Conservation (phyloP, 2,888 invertebrate species). For the Drosophila barbarae region DNA sequence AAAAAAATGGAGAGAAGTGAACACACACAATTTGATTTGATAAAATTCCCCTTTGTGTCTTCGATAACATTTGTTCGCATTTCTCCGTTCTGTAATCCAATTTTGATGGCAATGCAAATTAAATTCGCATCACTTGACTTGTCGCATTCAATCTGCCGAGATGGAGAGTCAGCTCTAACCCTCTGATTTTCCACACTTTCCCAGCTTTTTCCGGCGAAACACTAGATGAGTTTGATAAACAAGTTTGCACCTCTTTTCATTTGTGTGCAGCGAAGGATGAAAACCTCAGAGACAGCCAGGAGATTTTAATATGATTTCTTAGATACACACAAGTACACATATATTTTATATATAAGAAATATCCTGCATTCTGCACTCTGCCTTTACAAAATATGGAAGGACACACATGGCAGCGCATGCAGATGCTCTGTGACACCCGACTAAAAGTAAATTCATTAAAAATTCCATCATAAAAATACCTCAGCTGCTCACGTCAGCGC, state of each 20-base stretch:
- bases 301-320: constrained; percentile 36
- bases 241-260: constrained; percentile 66
- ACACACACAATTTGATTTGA: constrained; percentile 34
- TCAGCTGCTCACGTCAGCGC: constrained; percentile 33
- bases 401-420: constrained; percentile 39
- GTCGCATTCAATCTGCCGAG: constrained; percentile 67
- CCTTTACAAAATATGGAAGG: constrained; percentile 13
- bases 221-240: constrained; percentile 64
- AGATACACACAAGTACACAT: neutral
- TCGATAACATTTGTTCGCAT: constrained; percentile 28
- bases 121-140: constrained; percentile 71
- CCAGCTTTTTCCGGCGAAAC: constrained; percentile 42
- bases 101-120: constrained; percentile 63
- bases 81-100: constrained; percentile 55
- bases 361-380: constrained; percentile 5
- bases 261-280: constrained; percentile 66
- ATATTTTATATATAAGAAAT: neutral
- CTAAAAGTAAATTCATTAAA: constrained; percentile 74
- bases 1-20: neutral
- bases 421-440: constrained; percentile 64
- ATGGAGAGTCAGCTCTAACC: constrained; percentile 17
- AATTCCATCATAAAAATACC: constrained; percentile 71
- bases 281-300: constrained; percentile 15
- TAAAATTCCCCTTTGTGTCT: constrained; percentile 24
- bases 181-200: constrained; percentile 8